Conservation (phyloP, 2,888 invertebrate genomes). For the Adelognathus sp. region DNA sequence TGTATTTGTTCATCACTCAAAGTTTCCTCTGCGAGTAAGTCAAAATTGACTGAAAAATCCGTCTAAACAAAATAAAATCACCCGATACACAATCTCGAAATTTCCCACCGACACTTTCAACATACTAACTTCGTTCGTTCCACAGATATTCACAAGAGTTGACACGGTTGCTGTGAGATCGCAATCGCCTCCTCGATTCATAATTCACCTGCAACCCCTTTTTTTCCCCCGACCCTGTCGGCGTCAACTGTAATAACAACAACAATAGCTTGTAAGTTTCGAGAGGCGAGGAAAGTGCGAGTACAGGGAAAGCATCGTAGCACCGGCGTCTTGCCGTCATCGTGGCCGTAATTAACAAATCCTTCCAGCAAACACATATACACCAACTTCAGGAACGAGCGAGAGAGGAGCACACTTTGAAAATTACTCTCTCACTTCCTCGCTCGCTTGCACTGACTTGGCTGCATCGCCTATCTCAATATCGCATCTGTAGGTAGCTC, state of each 20-base stretch:
- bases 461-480: slow-evolving; percentile 52
- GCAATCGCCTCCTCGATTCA: neutral
- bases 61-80: too few relatives aligned
- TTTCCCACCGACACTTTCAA: too few relatives aligned
- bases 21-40: too few relatives aligned
- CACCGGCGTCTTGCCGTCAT: slow-evolving; percentile 6
- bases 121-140: too few relatives aligned
- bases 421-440: neutral
- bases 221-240: neutral
- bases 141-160: neutral
- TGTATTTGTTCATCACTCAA: too few relatives aligned
- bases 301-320: neutral
- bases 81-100: too few relatives aligned
- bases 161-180: neutral
- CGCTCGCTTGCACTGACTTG: neutral
- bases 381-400: neutral
- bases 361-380: slow-evolving; percentile 20
- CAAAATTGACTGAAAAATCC: too few relatives aligned
- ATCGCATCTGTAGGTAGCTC: slow-evolving; percentile 29
- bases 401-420: slow-evolving; percentile 4
- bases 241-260: neutral
- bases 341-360: slow-evolving; percentile 50
- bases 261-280: neutral
- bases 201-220: neutral
- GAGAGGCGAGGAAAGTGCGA: neutral